Conservation (phyloP, 2,888 invertebrate species). For the Stictocephala bisonia region DNA sequence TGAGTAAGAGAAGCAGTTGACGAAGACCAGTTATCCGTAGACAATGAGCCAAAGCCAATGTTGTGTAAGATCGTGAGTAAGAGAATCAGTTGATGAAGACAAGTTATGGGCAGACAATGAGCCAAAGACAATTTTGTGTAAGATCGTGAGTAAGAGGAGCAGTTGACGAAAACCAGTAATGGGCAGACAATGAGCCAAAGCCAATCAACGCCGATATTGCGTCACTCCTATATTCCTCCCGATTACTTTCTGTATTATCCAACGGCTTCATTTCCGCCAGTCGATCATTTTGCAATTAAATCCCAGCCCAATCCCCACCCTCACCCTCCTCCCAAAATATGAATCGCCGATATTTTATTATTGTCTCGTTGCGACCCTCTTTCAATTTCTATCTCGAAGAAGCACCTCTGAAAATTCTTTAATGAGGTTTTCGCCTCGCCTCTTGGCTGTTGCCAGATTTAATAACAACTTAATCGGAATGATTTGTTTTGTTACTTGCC, state of each 20-base stretch:
- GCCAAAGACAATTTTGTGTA: no score
- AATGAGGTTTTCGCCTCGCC: conserved; percentile 37
- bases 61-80: no score
- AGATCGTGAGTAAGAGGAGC: no score
- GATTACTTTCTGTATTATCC: conserved; percentile 41
- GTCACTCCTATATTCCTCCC: conserved; percentile 30
- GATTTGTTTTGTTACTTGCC: conserved; percentile 18
- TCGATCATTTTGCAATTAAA: conserved; percentile 42
- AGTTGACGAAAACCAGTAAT: no score
- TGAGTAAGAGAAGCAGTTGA: no score
- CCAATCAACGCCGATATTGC: conserved; percentile 30
- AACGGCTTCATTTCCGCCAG: conserved; percentile 37
- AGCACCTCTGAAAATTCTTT: conserved; percentile 29
- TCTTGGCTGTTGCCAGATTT: conserved; percentile 22
- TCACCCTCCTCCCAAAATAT: conserved; percentile 1
- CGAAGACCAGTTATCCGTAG: no score
- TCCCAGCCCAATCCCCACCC: neutral
- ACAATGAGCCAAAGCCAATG: no score
- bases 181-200: conserved; percentile 22
- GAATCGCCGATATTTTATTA: conserved; percentile 40
- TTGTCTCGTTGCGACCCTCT: conserved; percentile 21
- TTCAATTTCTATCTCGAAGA: conserved; percentile 23
- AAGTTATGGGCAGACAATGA: no score
- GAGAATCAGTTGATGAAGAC: no score
- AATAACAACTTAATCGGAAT: conserved; percentile 19